These are phyloP conservation scores for Corythornis cristatus DNA, from an alignment of 2,113 vertebrate species.

Conservation along the genomic window DNA sequence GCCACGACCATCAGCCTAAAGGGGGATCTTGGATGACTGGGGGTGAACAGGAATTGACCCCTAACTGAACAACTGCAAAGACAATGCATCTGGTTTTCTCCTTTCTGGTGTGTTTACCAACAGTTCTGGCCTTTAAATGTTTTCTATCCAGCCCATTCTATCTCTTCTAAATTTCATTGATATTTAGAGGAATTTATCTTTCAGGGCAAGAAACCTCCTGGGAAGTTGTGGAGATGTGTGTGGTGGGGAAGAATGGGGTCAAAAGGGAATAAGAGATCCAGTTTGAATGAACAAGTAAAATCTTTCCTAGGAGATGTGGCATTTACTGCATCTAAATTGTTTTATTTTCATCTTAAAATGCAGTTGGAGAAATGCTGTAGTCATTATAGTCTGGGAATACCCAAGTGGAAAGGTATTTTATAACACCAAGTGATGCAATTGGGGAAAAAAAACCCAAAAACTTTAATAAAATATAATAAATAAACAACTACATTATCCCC, in stretches of 20 bases:
- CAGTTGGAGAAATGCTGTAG: neutral
- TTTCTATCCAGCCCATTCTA: neutral
- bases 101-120: neutral
- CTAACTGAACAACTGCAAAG: rapidly evolving
- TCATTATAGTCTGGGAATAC: neutral
- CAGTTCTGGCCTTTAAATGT: neutral
- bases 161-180: neutral
- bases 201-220: neutral
- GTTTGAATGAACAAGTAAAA: neutral
- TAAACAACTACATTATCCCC: neutral
- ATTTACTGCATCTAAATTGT: neutral
- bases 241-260: neutral
- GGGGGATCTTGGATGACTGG: rapidly evolving
- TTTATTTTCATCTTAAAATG: neutral
- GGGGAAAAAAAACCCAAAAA: neutral
- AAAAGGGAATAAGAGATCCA: neutral
- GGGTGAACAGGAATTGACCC: neutral
- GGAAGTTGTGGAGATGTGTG: neutral
- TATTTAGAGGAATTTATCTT: neutral
- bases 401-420: neutral
- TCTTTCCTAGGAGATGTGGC: too few relatives aligned
- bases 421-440: neutral
- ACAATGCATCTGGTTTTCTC: neutral
- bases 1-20: rapidly evolving
- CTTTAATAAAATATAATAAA: neutral